A percentile compares a stretch with the other conserved stretches of the same genome.
These are phyloP conservation scores for Tribolium freemani DNA, from an alignment of 2,888 invertebrate genomes.

Conservation along the genomic window DNA sequence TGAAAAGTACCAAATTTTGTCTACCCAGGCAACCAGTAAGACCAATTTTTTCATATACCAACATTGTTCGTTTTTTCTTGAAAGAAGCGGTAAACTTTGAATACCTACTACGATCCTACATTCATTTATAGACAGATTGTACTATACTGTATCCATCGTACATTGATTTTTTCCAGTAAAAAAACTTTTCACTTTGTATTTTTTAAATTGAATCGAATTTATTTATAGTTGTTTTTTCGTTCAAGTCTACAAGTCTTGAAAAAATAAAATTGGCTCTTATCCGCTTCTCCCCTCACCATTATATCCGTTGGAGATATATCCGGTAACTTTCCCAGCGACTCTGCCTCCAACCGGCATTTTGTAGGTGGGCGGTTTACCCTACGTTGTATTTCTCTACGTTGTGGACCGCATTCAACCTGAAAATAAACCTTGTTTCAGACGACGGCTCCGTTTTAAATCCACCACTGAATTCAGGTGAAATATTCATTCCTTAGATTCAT, in stretches of 20 bases:
- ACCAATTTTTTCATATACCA: too few relatives aligned
- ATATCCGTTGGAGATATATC: constrained; percentile 81
- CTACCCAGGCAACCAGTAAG: too few relatives aligned
- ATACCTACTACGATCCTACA: too few relatives aligned
- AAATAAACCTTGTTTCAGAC: constrained; percentile 11
- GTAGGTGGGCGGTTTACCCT: constrained; percentile 8
- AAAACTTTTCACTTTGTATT: not conserved
- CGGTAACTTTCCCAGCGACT: constrained; percentile 83
- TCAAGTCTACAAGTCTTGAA: too few relatives aligned
- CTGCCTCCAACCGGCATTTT: constrained; percentile 72
- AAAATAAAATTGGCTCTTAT: not conserved
- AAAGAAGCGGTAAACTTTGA: too few relatives aligned
- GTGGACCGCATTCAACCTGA: constrained; percentile 27
- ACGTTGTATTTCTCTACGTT: constrained; percentile 2
- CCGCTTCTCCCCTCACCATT: constrained; percentile 73
- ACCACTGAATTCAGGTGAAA: not conserved
- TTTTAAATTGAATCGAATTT: too few relatives aligned
- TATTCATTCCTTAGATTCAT: not conserved
- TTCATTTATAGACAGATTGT: too few relatives aligned
- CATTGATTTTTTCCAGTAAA: too few relatives aligned
- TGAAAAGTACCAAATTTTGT: too few relatives aligned
- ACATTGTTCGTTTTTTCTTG: too few relatives aligned
- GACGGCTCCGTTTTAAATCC: not conserved
- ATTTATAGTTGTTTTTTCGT: too few relatives aligned
- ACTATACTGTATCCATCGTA: too few relatives aligned